Conservation (phyloP, 1,140 invertebrate genomes). For the Leptinotarsa lineolata region DNA sequence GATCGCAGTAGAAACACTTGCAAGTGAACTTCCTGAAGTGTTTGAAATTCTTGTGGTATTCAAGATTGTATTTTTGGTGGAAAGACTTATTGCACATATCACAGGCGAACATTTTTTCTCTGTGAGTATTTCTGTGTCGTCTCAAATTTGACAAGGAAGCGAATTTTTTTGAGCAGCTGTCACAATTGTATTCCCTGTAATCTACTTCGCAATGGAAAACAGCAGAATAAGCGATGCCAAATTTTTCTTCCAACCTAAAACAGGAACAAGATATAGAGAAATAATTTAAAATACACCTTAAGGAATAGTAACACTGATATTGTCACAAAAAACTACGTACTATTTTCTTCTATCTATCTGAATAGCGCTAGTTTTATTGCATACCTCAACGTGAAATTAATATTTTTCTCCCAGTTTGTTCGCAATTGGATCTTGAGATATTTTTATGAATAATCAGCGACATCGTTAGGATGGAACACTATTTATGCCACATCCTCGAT, state of each 20-base stretch:
- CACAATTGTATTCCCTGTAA: conserved; percentile 12
- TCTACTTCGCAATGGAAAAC: conserved; percentile 11
- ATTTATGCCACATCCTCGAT: too few relatives aligned
- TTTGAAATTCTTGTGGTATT: conserved; percentile 53
- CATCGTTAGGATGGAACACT: too few relatives aligned
- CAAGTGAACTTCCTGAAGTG: conserved; percentile 8
- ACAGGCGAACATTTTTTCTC: conserved; percentile 55
- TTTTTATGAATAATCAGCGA: too few relatives aligned
- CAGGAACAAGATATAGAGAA: background rate
- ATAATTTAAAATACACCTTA: too few relatives aligned
- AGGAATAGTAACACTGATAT: too few relatives aligned
- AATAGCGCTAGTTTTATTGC: too few relatives aligned
- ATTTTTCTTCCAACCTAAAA: conserved; percentile 15
- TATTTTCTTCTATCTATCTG: too few relatives aligned
- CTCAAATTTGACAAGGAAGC: background rate
- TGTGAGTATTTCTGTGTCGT: conserved; percentile 13
- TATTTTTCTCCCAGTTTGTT: too few relatives aligned
- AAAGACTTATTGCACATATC: conserved; percentile 73
- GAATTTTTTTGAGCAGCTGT: conserved; percentile 5
- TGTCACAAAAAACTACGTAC: too few relatives aligned
- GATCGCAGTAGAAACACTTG: conserved; percentile 13
- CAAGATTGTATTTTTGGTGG: conserved; percentile 60
- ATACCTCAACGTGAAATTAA: too few relatives aligned
- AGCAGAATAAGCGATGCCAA: background rate
- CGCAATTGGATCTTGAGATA: too few relatives aligned